Evolutionary conservation across 1,140 invertebrate species (phyloP).

Genomic region (Papilio dardanus): DNA sequence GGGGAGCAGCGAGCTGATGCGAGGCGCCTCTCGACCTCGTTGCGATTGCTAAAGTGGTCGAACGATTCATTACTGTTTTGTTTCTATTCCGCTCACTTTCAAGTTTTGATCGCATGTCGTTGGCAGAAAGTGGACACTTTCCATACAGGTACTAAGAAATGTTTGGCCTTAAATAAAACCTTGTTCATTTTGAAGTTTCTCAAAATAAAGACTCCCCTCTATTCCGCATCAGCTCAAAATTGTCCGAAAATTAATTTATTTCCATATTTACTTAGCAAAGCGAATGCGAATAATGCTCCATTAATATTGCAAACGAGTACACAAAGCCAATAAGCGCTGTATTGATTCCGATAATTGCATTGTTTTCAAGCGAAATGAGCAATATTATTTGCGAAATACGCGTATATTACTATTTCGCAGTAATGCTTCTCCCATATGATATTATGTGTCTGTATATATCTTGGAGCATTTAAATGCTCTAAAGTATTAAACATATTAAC

Average conservation of each 20-base stretch:
- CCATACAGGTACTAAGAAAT: not conserved
- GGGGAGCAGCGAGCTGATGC: too few relatives aligned
- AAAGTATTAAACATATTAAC: too few relatives aligned
- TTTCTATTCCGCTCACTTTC: not conserved
- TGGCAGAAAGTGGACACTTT: not conserved
- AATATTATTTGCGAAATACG: not conserved
- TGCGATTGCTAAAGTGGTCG: not conserved
- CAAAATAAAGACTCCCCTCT: not conserved
- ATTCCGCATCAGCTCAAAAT: not conserved
- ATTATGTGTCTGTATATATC: too few relatives aligned
- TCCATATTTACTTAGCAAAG: not conserved
- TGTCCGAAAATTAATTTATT: not conserved
- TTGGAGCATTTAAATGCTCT: too few relatives aligned
- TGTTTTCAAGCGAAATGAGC: constrained; percentile 1
- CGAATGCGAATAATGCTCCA: not conserved
- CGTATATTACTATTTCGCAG: too few relatives aligned
- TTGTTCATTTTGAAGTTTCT: too few relatives aligned
- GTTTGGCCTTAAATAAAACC: not conserved
- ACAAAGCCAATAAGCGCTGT: constrained; percentile 16
- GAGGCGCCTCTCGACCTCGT: not conserved
- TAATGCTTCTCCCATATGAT: too few relatives aligned
- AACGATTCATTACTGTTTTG: not conserved
- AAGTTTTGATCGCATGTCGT: not conserved
- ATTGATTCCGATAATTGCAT: not conserved
- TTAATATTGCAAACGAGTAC: not conserved